Evolutionary conservation across 2,113 vertebrate species (phyloP).

Genomic region (Amphiprion percula): DNA sequence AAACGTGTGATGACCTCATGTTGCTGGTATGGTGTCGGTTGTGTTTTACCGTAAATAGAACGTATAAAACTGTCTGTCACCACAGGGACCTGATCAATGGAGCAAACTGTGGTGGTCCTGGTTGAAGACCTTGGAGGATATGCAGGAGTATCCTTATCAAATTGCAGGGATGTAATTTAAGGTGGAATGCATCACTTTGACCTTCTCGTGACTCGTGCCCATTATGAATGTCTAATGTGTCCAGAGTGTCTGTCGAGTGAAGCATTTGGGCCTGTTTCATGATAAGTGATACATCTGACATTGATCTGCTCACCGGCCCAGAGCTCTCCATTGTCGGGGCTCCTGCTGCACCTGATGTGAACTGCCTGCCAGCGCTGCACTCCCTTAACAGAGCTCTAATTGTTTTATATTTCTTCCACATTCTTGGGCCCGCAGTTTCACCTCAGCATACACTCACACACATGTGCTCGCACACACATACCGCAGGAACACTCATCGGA

Average conservation of each 20-base stretch:
- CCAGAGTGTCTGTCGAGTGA: conserved; percentile 60
- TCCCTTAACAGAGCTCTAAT: conserved; percentile 76
- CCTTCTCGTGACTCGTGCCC: conserved; percentile 40
- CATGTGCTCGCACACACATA: conserved; percentile 23
- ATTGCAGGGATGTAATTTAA: conserved; percentile 32
- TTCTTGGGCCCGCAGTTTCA: conserved; percentile 65
- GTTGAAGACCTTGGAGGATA: conserved; percentile 11
- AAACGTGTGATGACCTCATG: conserved; percentile 32
- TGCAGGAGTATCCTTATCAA: conserved; percentile 20
- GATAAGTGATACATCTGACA: conserved; percentile 65
- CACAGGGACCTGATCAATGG: conserved; percentile 13
- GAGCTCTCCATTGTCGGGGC: conserved; percentile 57
- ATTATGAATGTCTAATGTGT: conserved; percentile 64
- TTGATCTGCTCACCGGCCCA: conserved; percentile 54
- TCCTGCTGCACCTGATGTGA: conserved; percentile 72
- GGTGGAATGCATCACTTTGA: conserved; percentile 44
- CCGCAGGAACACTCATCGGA: conserved; percentile 29
- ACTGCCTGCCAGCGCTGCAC: conserved; percentile 45
- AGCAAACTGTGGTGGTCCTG: conserved; percentile 3
- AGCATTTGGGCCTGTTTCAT: conserved; percentile 50
- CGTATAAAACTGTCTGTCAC: conserved; percentile 36
- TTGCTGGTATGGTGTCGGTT: conserved; percentile 1
- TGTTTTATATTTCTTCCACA: conserved; percentile 70
- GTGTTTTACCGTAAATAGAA: conserved; percentile 22
- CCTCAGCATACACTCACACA: conserved; percentile 41